These are phyloP conservation scores for Mesocentrotus franciscanus DNA, from an alignment of 53 echinoderm and acorn worm genomes.

Conservation along the genomic window DNA sequence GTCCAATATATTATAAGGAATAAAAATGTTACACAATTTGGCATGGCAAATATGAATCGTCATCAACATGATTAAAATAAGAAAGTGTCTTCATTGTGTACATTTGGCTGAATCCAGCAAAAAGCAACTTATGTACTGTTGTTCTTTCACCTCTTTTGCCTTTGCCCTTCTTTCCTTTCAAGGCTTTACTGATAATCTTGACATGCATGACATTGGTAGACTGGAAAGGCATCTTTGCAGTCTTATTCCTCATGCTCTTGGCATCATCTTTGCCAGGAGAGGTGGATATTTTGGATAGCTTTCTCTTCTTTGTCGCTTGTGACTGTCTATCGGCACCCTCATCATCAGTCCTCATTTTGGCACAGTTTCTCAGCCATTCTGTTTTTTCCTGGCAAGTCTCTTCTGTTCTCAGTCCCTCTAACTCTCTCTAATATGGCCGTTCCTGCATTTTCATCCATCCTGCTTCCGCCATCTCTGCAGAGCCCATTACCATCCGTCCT, in stretches of 20 bases:
- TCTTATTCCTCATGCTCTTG: constrained; percentile 13
- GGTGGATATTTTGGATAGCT: neutral
- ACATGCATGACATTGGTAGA: constrained; percentile 46
- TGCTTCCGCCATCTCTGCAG: neutral
- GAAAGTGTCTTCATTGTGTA: neutral
- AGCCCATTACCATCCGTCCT: neutral
- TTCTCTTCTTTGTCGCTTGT: constrained; percentile 30
- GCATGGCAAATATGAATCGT: too few relatives aligned
- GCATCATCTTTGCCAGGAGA: neutral
- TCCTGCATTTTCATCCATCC: neutral
- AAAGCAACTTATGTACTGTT: neutral
- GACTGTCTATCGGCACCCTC: neutral
- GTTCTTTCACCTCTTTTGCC: constrained; percentile 60
- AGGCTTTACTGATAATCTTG: constrained; percentile 71
- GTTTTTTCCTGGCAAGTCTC: constrained; percentile 29
- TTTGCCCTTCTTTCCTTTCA: constrained; percentile 75
- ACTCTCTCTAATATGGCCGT: neutral
- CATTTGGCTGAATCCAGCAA: neutral
- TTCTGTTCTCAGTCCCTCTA: neutral
- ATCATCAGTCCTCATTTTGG: neutral
- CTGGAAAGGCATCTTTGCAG: constrained; percentile 24
- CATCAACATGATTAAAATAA: too few relatives aligned
- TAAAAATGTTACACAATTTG: too few relatives aligned
- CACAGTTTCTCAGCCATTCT: neutral
- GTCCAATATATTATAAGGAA: too few relatives aligned